Conservation (phyloP, 2,113 vertebrate species). For the Pelmatolapia mariae region DNA sequence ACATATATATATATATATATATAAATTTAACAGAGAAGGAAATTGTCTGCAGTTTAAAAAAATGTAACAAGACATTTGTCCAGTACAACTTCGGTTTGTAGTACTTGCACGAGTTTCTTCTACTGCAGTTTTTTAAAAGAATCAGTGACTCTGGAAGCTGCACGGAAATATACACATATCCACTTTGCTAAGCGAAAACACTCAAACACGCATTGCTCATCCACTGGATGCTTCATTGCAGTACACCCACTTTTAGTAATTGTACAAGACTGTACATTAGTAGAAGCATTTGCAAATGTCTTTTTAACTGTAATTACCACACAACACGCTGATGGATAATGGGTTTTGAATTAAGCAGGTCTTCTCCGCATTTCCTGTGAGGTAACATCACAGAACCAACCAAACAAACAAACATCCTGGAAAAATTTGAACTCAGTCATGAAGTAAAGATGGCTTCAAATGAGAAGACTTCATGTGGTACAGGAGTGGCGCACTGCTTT, state of each 20-base stretch:
- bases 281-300: not conserved
- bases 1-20: not conserved
- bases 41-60: not conserved
- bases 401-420: not conserved
- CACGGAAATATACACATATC: not conserved
- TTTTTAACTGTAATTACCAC: not conserved
- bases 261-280: not conserved
- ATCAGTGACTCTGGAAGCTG: not conserved
- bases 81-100: not conserved
- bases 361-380: not conserved
- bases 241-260: not conserved
- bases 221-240: not conserved
- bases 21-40: constrained; percentile 14
- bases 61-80: not conserved
- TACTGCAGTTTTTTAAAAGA: not conserved
- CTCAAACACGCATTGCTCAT: not conserved
- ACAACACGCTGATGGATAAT: not conserved
- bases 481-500: not conserved
- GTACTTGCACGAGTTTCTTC: not conserved
- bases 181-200: not conserved
- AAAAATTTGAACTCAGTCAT: not conserved
- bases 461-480: not conserved
- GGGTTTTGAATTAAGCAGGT: not conserved
- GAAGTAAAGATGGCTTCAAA: not conserved
- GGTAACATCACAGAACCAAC: not conserved